phyloP scores from a whole-genome alignment of 1,140 invertebrate species.

The Cyclargus thomasi region DNA sequence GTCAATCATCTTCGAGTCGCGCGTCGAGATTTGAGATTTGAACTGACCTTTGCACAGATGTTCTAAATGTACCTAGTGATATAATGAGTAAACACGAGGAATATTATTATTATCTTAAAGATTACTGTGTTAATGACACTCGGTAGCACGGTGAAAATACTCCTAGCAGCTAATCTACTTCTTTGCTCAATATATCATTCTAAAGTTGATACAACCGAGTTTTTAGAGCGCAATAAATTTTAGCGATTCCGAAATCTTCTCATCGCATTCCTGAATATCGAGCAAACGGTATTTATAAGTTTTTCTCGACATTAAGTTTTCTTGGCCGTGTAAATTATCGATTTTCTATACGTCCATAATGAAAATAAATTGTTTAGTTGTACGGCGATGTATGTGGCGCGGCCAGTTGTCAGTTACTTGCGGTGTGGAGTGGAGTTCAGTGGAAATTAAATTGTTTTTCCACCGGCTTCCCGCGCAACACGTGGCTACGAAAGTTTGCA shows the following conservation, averaged over 20 bases:
- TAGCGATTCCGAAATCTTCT: background rate
- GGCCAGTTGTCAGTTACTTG: conserved; percentile 63
- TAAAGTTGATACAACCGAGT: background rate
- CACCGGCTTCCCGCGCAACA: conserved; percentile 40
- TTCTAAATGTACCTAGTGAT: background rate
- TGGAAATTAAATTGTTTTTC: conserved; percentile 42
- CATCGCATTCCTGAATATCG: background rate
- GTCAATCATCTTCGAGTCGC: background rate
- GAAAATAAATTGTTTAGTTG: conserved; percentile 66
- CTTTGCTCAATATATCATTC: background rate
- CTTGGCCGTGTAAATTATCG: conserved; percentile 22
- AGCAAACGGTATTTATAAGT: background rate
- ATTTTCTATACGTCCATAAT: conserved; percentile 54
- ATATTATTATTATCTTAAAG: background rate
- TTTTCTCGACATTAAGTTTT: conserved; percentile 9
- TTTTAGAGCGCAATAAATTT: conserved; percentile 1
- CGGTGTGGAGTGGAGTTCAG: conserved; percentile 47
- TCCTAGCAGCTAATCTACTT: background rate
- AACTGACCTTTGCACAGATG: background rate
- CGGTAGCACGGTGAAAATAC: background rate
- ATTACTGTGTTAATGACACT: background rate
- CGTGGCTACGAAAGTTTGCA: conserved; percentile 44
- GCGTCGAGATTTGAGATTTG: background rate
- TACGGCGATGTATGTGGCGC: conserved; percentile 49
- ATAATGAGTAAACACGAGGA: background rate